These are phyloP conservation scores for Neoaliturus tenellus DNA, from an alignment of 2,888 invertebrate species.

Conservation along the genomic window DNA sequence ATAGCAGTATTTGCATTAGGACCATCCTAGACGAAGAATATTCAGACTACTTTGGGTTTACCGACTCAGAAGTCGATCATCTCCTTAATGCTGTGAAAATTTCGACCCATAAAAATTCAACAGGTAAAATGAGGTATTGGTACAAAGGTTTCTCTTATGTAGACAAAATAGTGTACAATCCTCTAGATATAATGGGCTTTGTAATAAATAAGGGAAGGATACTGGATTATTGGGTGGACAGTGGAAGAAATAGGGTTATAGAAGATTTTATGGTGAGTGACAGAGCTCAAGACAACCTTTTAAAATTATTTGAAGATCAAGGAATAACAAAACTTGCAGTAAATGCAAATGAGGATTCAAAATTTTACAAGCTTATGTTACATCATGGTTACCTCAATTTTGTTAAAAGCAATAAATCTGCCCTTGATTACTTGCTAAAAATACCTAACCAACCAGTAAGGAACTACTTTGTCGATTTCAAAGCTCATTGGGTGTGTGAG, in stretches of 20 bases:
- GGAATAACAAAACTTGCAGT: neutral
- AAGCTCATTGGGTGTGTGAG: conserved; percentile 15
- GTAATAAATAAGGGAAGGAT: conserved; percentile 1
- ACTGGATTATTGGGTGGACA: conserved; percentile 39
- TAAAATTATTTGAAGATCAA: conserved; percentile 25
- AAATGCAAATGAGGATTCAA: neutral
- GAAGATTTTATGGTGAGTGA: conserved; percentile 24
- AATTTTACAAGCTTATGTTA: neutral
- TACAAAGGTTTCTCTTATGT: conserved; percentile 5
- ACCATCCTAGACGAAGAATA: conserved; percentile 10
- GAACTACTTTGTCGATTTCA: conserved; percentile 15
- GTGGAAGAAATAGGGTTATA: conserved; percentile 9
- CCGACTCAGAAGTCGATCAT: conserved; percentile 22
- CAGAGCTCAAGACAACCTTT: conserved; percentile 24
- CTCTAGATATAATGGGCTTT: conserved; percentile 33
- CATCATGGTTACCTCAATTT: conserved; percentile 22
- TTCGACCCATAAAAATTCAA: neutral
- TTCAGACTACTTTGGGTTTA: conserved; percentile 21
- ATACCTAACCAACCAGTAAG: conserved; percentile 30
- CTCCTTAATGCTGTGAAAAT: neutral
- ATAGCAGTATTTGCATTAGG: neutral
- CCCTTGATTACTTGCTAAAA: neutral
- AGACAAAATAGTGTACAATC: neutral
- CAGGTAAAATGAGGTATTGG: conserved; percentile 38
- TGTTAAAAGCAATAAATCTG: neutral